These are phyloP conservation scores for Lonchura striata DNA, from an alignment of 2,113 vertebrate species.

Conservation along the genomic window DNA sequence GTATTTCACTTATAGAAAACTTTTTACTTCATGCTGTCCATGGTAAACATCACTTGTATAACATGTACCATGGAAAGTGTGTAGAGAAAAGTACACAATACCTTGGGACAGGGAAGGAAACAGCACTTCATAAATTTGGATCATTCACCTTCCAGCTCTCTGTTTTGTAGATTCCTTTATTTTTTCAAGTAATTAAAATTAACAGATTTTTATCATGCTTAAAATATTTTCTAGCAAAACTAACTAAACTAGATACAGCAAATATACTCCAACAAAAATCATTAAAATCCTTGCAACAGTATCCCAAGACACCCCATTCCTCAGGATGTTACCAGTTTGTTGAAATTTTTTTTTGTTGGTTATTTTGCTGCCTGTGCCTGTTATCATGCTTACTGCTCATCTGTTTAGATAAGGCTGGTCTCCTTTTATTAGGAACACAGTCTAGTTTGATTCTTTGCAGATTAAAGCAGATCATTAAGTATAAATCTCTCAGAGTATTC, in stretches of 20 bases:
- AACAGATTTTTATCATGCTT: background rate
- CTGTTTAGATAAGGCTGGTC: constrained; percentile 36
- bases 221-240: background rate
- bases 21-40: background rate
- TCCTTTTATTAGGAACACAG: constrained; percentile 38
- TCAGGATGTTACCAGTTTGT: constrained; percentile 16
- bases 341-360: constrained; percentile 54
- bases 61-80: background rate
- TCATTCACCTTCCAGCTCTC: background rate
- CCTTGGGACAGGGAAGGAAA: background rate
- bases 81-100: background rate
- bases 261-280: background rate
- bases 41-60: background rate
- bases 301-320: constrained; percentile 7
- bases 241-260: background rate
- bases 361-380: constrained; percentile 1
- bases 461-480: constrained; percentile 52
- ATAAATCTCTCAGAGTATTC: constrained; percentile 42
- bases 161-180: background rate
- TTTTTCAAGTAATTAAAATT: background rate
- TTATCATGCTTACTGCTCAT: background rate
- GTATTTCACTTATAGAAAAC: background rate
- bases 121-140: background rate
- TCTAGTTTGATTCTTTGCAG: constrained; percentile 22
- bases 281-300: background rate